phyloP scores from a whole-genome alignment of 2,888 invertebrate genomes.

The Hartigia nigra region DNA sequence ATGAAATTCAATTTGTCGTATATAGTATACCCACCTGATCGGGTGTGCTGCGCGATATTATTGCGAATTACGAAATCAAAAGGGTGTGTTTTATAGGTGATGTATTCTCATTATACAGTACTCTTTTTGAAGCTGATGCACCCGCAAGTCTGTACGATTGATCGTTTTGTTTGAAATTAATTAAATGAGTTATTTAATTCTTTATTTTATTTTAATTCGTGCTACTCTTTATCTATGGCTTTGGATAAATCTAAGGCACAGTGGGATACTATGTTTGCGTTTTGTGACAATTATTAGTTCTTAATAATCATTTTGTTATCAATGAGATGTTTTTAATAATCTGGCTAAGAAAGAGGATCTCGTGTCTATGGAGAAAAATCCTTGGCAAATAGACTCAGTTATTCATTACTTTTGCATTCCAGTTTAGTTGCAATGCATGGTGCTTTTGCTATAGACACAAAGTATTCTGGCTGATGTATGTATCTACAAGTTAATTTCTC shows the following conservation, averaged over 20 bases:
- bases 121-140: not conserved
- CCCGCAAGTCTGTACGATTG: not conserved
- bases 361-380: not conserved
- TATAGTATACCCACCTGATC: not conserved
- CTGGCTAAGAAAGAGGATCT: not conserved
- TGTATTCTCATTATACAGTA: not conserved
- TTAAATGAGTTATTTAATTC: not conserved
- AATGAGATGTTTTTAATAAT: not conserved
- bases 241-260: not conserved
- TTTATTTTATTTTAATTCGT: not conserved
- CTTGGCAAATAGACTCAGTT: not conserved
- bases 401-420: not conserved
- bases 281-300: not conserved
- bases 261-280: not conserved
- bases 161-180: not conserved
- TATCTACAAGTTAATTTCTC: not conserved
- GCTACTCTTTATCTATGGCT: not conserved
- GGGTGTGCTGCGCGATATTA: not conserved
- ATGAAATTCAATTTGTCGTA: constrained; percentile 13
- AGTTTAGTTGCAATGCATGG: not conserved
- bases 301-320: not conserved
- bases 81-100: not conserved
- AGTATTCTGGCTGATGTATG: not conserved
- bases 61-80: not conserved
- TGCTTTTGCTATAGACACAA: no score